Evolutionary conservation across 2,888 invertebrate genomes (phyloP).

Genomic region (Branchipolynoe longqiensis): DNA sequence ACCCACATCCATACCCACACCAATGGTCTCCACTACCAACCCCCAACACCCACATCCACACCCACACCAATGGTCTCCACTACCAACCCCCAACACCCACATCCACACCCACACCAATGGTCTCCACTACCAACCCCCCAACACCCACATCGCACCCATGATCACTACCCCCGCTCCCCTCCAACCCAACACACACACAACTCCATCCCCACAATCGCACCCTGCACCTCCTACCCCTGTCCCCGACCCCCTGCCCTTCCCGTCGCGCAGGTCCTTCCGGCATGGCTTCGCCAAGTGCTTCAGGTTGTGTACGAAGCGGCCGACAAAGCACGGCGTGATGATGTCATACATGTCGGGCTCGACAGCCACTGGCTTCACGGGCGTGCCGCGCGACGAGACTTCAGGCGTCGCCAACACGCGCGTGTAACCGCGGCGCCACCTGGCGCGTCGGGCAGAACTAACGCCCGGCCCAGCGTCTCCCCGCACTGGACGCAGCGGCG

Average conservation of each 20-base stretch:
- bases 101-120: background rate
- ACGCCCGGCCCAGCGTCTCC: too few species aligned
- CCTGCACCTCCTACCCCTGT: background rate
- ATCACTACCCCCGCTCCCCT: background rate
- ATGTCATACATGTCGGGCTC: slow-evolving; percentile 39
- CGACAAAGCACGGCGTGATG: slow-evolving; percentile 6
- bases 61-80: too few species aligned
- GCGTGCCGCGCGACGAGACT: background rate
- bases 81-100: background rate
- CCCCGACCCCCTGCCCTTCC: background rate
- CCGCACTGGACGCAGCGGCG: too few species aligned
- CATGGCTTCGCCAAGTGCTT: slow-evolving; percentile 13
- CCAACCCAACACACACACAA: background rate
- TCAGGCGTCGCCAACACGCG: slow-evolving; percentile 20
- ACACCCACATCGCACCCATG: background rate
- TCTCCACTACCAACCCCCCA: background rate
- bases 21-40: too few species aligned
- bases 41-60: too few species aligned
- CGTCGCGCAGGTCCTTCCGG: background rate
- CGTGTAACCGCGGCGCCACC: too few species aligned
- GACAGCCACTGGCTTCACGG: slow-evolving; percentile 14
- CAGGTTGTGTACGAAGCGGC: slow-evolving; percentile 7
- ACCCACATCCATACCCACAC: too few species aligned
- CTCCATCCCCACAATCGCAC: background rate
- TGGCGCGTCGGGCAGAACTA: too few species aligned